Evolutionary conservation across 2,797 vertebrate species (phyloP), one percentile per base, ranked within the genome.

Genomic region (Okamejei kenojei): DNA sequence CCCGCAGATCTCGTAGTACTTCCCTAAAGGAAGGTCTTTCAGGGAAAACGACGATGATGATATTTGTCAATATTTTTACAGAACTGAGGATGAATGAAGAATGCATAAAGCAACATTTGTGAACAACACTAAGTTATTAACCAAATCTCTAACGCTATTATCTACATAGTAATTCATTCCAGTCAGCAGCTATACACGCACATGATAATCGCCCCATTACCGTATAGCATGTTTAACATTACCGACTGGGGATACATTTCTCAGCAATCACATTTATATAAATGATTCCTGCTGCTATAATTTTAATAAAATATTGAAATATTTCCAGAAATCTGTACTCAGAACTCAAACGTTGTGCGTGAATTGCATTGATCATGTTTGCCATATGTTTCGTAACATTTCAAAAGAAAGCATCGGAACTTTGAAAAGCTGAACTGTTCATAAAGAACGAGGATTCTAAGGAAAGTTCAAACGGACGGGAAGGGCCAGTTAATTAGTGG

Each of bases 341-440:
- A 65, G n/a, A 11, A 61, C 4, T 29, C 17, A 58, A 65, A 19
- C 11, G 13, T 54, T 84, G 29, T 63, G 7, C 54, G 58, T 58
- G 81, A 45, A 84, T 84, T 23, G 15, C 58, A 65, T 65, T 6
- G 54, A 86, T 86, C 82, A 86, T 86, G 65, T 86, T 65, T 86
- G 23, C 26, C 58, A 63, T 63, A 63, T n/a, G 11, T 63, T 65
- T 86, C 63, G 15, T 61, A 65, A 86, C 15, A 58, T 86, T 86
- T 86, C 58, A 86, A 63, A 29, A 29, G 23, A 63, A 65, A 5
- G 26, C 54, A n/a, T 15, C 65, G 26, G 29, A 63, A 86, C 61
- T 86, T 65, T n/a, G 45, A 15, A 86, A 61, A 84, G 58, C 79
- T 80, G 58, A 63, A 32, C 26, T 86, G 54, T 84, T 61, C 81